These are phyloP conservation scores for Drosophila kurseongensis DNA, from an alignment of 1,140 invertebrate species.

Conservation along the genomic window DNA sequence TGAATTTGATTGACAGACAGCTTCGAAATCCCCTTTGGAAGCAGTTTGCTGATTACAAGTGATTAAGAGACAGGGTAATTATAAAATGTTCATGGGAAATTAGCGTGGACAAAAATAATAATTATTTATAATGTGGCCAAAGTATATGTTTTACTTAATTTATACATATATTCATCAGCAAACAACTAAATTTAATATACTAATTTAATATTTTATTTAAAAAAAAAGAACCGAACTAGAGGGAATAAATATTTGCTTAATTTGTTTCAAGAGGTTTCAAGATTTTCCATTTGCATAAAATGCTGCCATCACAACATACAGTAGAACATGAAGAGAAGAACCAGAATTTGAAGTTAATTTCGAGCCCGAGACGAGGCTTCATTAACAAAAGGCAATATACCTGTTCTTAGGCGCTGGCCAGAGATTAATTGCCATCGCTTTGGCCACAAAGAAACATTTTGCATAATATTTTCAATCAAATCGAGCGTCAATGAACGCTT, in stretches of 20 bases:
- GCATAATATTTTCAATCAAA: conserved; percentile 67
- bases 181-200: conserved; percentile 64
- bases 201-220: conserved; percentile 31
- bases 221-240: conserved; percentile 13
- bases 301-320: conserved; percentile 28
- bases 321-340: conserved; percentile 35
- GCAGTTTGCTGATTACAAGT: conserved; percentile 31
- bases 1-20: conserved; percentile 33
- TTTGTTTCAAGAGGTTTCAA: conserved; percentile 68
- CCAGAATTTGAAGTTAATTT: conserved; percentile 42
- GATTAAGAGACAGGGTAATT: conserved; percentile 38
- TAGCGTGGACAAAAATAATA: conserved; percentile 15
- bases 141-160: conserved; percentile 6
- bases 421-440: conserved; percentile 66
- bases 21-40: conserved; percentile 35
- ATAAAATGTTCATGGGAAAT: conserved; percentile 37
- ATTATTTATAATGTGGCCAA: conserved; percentile 9
- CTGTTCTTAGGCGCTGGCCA: conserved; percentile 62
- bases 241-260: conserved; percentile 71
- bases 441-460: conserved; percentile 53
- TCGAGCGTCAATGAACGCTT: conserved; percentile 72
- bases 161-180: conserved; percentile 29
- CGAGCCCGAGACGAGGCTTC: conserved; percentile 32
- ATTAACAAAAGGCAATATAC: conserved; percentile 73
- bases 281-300: conserved; percentile 81